Conservation (phyloP, 2,113 vertebrate genomes). For the Rhizomys pruinosus region DNA sequence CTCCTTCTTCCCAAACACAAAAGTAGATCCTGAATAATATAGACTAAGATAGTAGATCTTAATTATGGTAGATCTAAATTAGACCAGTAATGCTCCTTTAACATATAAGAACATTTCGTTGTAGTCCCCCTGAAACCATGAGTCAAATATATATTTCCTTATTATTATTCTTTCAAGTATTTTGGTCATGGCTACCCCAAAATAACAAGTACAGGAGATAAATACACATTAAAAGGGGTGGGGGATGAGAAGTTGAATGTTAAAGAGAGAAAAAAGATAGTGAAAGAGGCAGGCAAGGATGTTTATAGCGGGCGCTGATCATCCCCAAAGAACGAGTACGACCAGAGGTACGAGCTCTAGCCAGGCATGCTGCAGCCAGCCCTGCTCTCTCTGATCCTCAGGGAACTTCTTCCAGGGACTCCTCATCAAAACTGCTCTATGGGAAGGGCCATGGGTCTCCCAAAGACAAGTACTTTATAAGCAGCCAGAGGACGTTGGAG, state of each 20-base stretch:
- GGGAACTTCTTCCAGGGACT: not conserved
- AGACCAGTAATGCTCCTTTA: not conserved
- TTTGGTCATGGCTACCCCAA: not conserved
- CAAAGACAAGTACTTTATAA: not conserved
- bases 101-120: not conserved
- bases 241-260: not conserved
- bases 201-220: not conserved
- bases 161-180: not conserved
- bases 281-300: not conserved
- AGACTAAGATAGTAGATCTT: too few relatives aligned
- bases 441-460: rapidly evolving
- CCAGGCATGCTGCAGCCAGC: not conserved
- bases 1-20: not conserved
- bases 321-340: not conserved
- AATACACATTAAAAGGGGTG: not conserved
- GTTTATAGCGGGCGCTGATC: not conserved
- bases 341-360: not conserved
- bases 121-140: not conserved
- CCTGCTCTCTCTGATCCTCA: not conserved
- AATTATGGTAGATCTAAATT: too few relatives aligned
- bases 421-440: not conserved
- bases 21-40: not conserved
- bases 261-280: not conserved
- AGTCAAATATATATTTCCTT: not conserved
- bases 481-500: not conserved